Evolutionary conservation across 2,797 vertebrate species (phyloP), one percentile per base, ranked within the genome.

Genomic region (Lagocephalus sceleratus): DNA sequence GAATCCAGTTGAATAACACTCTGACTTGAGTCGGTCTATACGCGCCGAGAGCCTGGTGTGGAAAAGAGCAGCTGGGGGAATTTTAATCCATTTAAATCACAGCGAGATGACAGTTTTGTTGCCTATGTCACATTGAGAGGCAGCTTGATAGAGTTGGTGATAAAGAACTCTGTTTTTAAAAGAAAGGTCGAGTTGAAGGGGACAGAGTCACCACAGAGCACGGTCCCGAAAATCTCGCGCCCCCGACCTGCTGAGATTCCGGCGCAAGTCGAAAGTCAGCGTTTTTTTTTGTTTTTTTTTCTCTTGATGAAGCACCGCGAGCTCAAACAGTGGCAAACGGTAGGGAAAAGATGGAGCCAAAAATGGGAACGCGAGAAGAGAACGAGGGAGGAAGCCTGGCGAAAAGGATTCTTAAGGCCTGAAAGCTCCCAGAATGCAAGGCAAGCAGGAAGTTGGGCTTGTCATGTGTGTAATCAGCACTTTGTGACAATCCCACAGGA

Each of bases 381-480:
- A 2, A 67, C 77, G 56, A 56, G 66, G 71, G 75, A 83, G 78
- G 75, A 85, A 84, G 78, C 80, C 75, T 66, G 79, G 68, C 64
- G 61, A 73, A n/a, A 84, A 79, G 82, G 81, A 82, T 83, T 88
- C 81, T 83, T 82, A 83, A 87, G 85, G 82, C 81, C 71, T 77
- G 71, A 84, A 87, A 87, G 87, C 67, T 35, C 62, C 73, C 80
- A 87, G 85, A 90, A 88, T 85, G 89, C 88, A 88, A 85, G 84
- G 81, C 82, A 88, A 88, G 88, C 90, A 91, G 89, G 86, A 91
- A 89, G 88, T 82, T 54, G 55, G 72, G 65, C 83, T 86, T 86
- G 88, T 89, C 85, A 78, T 83, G 83, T 88, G 82, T 89, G 87
- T 87, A 87, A 88, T 90, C 87, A 90, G 88, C 85, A 89, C 84